A percentile compares a stretch with the other conserved stretches of the same genome.
phyloP scores from a whole-genome alignment of 2,888 invertebrate species.

The Leptura quadrifasciata region DNA sequence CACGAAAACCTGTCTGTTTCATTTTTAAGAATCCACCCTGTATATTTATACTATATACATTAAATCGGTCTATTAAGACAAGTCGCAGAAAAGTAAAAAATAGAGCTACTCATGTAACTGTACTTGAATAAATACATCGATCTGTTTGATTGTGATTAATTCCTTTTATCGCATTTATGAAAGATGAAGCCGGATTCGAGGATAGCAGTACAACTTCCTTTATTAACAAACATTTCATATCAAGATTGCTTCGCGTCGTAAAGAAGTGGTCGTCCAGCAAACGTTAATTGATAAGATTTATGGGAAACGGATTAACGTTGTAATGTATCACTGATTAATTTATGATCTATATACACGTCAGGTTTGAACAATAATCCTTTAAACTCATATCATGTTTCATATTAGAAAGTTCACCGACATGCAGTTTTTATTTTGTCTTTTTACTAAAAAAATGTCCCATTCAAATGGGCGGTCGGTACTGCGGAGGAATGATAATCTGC shows the following conservation, averaged over 20 bases:
- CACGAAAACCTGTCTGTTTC: too few species aligned
- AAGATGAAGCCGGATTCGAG: not conserved
- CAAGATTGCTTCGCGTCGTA: constrained; percentile 3
- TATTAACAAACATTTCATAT: constrained; percentile 37
- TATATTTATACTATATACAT: too few species aligned
- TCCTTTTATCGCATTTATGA: too few species aligned
- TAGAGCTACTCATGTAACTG: too few species aligned
- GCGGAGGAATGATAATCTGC: too few species aligned
- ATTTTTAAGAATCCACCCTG: too few species aligned
- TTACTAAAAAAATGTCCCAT: not conserved
- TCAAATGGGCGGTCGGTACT: not conserved
- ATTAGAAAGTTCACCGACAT: constrained; percentile 25
- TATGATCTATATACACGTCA: constrained; percentile 34
- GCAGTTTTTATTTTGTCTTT: not conserved
- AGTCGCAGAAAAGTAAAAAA: too few species aligned
- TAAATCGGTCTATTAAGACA: too few species aligned
- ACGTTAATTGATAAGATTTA: constrained; percentile 47
- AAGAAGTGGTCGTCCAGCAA: not conserved
- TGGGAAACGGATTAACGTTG: constrained; percentile 41
- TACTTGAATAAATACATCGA: too few species aligned
- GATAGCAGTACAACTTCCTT: constrained; percentile 32
- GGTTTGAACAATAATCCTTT: constrained; percentile 44
- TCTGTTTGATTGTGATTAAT: too few species aligned
- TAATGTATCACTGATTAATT: constrained; percentile 39
- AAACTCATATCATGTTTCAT: constrained; percentile 24